Percentiles rank a stretch among this genome's conserved stretches.
Evolutionary conservation across 2,797 vertebrate genomes (phyloP).

Genomic region (Micrastur ruficollis): DNA sequence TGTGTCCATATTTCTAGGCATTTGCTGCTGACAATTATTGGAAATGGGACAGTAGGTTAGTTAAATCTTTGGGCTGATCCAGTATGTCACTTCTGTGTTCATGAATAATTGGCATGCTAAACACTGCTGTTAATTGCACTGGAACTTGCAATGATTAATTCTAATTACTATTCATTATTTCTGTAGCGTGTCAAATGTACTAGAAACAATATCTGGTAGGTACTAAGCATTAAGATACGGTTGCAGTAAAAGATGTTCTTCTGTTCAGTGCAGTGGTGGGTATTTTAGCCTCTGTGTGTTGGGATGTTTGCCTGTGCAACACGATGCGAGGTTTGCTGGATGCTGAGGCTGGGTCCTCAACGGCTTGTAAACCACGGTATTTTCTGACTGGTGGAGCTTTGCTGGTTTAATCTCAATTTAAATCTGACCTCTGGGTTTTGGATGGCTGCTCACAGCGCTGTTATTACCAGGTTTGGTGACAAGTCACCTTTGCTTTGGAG

Average conservation of each 20-base stretch:
- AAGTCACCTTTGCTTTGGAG: neutral
- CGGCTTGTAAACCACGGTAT: neutral
- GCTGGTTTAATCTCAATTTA: neutral
- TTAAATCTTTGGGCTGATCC: constrained; percentile 10
- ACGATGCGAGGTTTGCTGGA: neutral
- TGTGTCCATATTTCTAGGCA: accelerated
- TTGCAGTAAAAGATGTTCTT: neutral
- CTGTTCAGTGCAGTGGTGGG: neutral
- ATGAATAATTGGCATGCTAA: neutral
- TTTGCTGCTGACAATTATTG: neutral
- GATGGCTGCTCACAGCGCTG: neutral
- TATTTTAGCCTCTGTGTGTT: neutral
- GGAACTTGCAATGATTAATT: constrained; percentile 12
- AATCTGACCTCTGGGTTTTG: neutral
- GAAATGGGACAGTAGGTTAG: neutral
- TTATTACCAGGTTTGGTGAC: neutral
- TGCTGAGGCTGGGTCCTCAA: neutral
- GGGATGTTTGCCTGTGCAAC: neutral
- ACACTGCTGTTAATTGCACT: constrained; percentile 4
- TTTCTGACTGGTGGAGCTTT: neutral
- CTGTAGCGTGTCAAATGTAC: neutral
- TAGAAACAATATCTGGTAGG: constrained; percentile 8
- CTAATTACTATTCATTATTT: constrained; percentile 38
- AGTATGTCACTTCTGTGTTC: neutral
- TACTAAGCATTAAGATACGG: neutral